These are phyloP conservation scores for Digitonthophagus gazella DNA, from an alignment of 2,888 invertebrate species.

Conservation along the genomic window DNA sequence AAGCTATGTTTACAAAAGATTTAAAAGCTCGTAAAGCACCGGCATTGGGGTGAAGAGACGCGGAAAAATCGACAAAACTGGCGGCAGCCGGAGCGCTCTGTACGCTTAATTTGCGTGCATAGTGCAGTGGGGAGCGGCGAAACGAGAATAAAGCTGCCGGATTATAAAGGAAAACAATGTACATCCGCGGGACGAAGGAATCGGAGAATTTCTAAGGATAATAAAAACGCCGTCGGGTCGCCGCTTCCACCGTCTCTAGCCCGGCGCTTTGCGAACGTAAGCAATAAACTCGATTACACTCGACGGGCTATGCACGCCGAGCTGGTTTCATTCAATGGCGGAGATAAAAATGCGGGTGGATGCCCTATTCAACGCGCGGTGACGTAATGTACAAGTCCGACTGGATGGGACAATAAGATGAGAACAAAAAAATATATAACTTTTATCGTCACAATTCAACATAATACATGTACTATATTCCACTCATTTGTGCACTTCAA, in stretches of 20 bases:
- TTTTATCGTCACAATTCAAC: neutral
- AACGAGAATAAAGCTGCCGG: neutral
- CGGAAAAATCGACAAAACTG: neutral
- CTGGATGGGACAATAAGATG: no score
- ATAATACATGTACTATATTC: neutral
- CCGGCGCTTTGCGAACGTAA: conserved; percentile 28
- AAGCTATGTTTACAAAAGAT: neutral
- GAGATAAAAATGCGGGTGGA: neutral
- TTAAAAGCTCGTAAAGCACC: neutral
- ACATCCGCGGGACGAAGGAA: neutral
- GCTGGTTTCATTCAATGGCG: conserved; percentile 33
- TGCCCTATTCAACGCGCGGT: neutral
- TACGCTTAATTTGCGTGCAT: conserved; percentile 8
- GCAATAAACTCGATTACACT: conserved; percentile 37
- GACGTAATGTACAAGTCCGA: neutral
- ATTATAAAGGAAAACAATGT: conserved; percentile 13
- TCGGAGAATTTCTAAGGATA: conserved; percentile 1
- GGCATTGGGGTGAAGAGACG: neutral
- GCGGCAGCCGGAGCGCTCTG: neutral
- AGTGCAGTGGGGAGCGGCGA: neutral
- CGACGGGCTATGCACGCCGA: conserved; percentile 35
- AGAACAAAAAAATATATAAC: neutral
- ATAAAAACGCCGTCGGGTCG: conserved; percentile 3
- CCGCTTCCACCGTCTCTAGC: conserved; percentile 1
- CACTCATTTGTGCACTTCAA: no score